Conservation (phyloP, 2,113 vertebrate species). For the Tretioscincus oriximinensis region DNA sequence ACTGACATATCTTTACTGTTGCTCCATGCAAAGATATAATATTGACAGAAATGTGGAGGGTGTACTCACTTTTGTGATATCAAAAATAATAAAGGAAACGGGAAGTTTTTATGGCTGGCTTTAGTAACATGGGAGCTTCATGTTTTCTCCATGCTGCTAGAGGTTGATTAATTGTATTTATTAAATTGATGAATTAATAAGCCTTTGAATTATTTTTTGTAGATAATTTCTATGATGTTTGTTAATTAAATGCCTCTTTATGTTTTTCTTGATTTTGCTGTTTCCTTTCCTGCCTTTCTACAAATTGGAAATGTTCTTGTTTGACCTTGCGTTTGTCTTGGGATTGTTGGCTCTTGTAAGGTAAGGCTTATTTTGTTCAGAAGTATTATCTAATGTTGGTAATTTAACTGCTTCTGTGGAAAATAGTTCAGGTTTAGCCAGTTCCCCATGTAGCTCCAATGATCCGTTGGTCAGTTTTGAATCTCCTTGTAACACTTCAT, state of each 20-base stretch:
- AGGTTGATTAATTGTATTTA: not conserved
- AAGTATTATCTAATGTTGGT: constrained; percentile 61
- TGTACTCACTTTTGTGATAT: too few relatives aligned
- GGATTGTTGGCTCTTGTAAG: constrained; percentile 94
- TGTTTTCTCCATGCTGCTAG: not conserved
- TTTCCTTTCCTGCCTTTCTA: constrained; percentile 67
- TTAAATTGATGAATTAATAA: constrained; percentile 1
- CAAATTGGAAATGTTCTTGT: constrained; percentile 51
- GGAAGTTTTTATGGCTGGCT: not conserved
- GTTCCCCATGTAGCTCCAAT: constrained; percentile 55
- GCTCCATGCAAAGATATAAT: too few relatives aligned
- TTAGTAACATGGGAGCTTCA: not conserved
- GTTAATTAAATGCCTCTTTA: constrained; percentile 94
- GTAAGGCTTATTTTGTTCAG: constrained; percentile 89
- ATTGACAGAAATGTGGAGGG: too few relatives aligned
- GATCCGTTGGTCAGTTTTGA: constrained; percentile 60
- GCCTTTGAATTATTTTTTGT: constrained; percentile 17
- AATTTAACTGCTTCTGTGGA: constrained; percentile 53
- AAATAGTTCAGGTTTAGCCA: constrained; percentile 48
- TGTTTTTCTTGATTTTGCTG: constrained; percentile 72
- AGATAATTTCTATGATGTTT: constrained; percentile 56
- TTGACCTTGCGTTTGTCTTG: constrained; percentile 65
- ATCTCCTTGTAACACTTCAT: constrained; percentile 57
- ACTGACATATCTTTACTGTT: too few relatives aligned
- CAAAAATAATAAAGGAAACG: not conserved